These are phyloP conservation scores for Notothenia rossii DNA, from an alignment of 2,113 vertebrate genomes.

Conservation along the genomic window DNA sequence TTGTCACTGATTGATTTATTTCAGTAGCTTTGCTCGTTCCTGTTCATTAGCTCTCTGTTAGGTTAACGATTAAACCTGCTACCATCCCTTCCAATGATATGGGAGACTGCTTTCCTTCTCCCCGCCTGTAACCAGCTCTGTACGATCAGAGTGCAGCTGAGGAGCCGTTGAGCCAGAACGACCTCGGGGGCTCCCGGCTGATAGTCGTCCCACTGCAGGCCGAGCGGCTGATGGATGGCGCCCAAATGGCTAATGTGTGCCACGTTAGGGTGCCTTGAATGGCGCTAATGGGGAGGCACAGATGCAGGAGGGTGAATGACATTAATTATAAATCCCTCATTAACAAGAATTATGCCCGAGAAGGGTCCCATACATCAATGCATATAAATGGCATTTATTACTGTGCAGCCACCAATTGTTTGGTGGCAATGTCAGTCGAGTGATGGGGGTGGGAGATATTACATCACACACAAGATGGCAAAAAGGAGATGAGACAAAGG, in stretches of 20 bases:
- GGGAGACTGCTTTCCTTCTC: constrained; percentile 11
- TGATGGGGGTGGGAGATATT: not conserved
- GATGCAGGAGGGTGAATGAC: constrained; percentile 20
- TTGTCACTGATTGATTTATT: not conserved
- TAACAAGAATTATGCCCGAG: constrained; percentile 25
- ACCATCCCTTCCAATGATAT: not conserved
- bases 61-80: constrained; percentile 51
- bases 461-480: not conserved
- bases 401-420: not conserved
- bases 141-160: constrained; percentile 7
- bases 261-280: not conserved
- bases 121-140: not conserved
- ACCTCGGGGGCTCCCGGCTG: constrained; percentile 30
- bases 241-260: constrained; percentile 12
- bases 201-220: not conserved
- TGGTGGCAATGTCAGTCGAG: not conserved
- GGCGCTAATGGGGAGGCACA: not conserved
- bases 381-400: constrained; percentile 10
- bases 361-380: constrained; percentile 6
- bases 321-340: constrained; percentile 40
- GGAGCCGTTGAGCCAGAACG: constrained; percentile 31
- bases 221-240: constrained; percentile 30
- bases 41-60: constrained; percentile 30
- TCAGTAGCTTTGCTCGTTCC: constrained; percentile 40
- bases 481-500: not conserved